These are phyloP conservation scores for Notechis scutatus DNA, from an alignment of 2,113 vertebrate species.

Conservation along the genomic window DNA sequence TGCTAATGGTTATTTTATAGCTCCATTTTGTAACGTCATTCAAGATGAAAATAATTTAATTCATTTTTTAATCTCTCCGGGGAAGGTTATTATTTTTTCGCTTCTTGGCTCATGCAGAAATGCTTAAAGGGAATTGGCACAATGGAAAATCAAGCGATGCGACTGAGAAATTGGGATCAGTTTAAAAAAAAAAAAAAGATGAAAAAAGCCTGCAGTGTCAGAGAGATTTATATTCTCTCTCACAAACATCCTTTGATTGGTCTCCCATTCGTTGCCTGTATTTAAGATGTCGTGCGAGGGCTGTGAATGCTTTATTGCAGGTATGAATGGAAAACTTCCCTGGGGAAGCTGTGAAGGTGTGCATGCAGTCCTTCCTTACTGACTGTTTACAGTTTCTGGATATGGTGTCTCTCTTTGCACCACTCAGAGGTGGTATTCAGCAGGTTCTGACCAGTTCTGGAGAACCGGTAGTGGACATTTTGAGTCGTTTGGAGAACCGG, in stretches of 20 bases:
- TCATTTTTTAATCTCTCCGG: background rate
- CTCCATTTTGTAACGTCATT: background rate
- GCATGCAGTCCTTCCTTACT: background rate
- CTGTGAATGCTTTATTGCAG: background rate
- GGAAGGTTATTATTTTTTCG: background rate
- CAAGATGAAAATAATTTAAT: background rate
- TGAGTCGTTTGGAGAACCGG: no score
- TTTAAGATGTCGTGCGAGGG: background rate
- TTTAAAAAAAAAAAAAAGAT: background rate
- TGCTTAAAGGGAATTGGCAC: background rate
- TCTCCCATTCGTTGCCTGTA: background rate
- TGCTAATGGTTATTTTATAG: background rate
- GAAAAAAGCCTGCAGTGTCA: background rate
- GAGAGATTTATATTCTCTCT: background rate
- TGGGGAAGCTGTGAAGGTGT: background rate
- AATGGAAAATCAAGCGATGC: background rate
- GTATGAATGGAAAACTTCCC: background rate
- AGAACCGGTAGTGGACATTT: no score
- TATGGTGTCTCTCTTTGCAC: background rate
- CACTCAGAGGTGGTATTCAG: no score
- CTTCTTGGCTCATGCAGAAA: background rate
- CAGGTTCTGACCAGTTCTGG: no score
- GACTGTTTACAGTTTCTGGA: background rate
- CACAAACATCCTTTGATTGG: background rate
- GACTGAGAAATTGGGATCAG: background rate